Conservation (phyloP, 2,113 vertebrate species). For the Orthonyx spaldingii region DNA sequence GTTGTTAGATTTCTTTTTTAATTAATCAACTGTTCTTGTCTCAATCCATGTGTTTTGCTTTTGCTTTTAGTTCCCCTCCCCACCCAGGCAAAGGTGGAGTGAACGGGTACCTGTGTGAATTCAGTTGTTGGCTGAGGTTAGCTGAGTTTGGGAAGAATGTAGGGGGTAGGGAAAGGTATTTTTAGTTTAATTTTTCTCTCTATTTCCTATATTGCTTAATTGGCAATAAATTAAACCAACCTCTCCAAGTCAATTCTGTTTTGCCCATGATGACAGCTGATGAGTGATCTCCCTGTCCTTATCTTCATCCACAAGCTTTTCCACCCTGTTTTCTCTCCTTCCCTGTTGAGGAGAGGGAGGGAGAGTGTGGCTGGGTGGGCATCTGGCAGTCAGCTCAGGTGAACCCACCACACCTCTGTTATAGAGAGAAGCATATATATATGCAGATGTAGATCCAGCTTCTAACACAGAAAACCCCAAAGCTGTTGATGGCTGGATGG, state of each 20-base stretch:
- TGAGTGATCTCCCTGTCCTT: neutral
- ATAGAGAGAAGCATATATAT: neutral
- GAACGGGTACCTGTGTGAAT: accelerated
- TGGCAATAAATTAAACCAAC: neutral
- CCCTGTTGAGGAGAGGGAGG: neutral
- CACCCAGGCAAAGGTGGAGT: neutral
- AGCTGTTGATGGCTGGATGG: neutral
- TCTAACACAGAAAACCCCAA: neutral
- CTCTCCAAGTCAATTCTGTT: neutral
- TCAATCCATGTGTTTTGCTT: neutral
- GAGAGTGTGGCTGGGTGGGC: neutral
- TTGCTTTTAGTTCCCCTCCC: neutral
- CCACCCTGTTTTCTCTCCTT: neutral
- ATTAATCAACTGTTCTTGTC: neutral
- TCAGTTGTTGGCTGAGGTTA: neutral
- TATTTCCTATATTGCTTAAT: neutral
- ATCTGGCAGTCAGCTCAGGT: neutral
- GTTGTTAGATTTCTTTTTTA: neutral
- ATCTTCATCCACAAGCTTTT: neutral
- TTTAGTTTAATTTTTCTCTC: neutral
- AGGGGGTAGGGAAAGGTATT: neutral
- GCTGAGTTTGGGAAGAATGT: neutral
- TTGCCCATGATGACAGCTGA: neutral
- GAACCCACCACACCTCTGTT: neutral
- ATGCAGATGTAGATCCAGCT: too few species aligned